Percentiles rank a stretch among this genome's conserved stretches.
phyloP scores from a whole-genome alignment of 2,797 vertebrate species.

The Cryptoprocta ferox region DNA sequence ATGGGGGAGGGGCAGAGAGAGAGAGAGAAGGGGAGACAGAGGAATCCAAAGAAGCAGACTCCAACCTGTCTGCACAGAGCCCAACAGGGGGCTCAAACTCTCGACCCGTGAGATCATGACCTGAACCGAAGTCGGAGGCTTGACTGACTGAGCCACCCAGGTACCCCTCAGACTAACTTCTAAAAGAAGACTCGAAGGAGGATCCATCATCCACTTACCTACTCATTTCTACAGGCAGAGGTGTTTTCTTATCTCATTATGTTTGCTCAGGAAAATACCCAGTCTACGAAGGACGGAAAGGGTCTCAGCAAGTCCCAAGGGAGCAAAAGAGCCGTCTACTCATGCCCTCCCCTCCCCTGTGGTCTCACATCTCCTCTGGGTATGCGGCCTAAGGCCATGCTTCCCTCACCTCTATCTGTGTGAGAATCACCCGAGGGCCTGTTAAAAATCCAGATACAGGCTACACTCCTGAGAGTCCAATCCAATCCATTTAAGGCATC shows the following conservation, averaged over 20 bases:
- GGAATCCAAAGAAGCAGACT: no score
- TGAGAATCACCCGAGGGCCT: neutral
- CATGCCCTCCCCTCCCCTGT: no score
- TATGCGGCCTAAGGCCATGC: no score
- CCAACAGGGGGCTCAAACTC: no score
- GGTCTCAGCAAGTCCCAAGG: no score
- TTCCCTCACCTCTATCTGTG: rapidly evolving
- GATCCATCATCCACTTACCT: neutral
- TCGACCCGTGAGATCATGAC: no score
- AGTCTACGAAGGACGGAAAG: neutral
- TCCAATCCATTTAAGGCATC: neutral
- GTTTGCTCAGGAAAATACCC: neutral
- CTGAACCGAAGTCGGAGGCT: no score
- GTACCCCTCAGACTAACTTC: neutral
- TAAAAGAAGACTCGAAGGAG: neutral
- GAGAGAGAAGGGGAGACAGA: no score
- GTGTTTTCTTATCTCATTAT: neutral
- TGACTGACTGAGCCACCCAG: no score
- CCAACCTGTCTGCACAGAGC: no score
- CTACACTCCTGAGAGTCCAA: neutral
- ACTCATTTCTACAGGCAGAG: neutral
- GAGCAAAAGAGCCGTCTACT: no score
- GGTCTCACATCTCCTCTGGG: neutral
- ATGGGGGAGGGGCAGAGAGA: no score
- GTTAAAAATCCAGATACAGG: neutral